Evolutionary conservation across 2,888 invertebrate genomes (phyloP).

Genomic region (Sinopyrophorus schimmeli): DNA sequence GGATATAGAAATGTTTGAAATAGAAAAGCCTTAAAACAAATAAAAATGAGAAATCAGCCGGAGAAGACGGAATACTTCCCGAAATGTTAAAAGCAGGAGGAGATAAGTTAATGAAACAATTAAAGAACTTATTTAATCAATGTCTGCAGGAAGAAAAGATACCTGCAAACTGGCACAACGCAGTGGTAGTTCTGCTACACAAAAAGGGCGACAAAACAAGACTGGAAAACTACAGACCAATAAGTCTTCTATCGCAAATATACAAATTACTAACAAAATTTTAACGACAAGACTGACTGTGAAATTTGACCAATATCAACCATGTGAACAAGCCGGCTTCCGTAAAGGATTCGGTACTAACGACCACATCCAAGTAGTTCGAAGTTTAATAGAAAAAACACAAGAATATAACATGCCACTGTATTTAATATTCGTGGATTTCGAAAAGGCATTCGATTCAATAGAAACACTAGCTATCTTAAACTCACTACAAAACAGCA

Average conservation of each 20-base stretch:
- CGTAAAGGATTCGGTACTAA: background rate
- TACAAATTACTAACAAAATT: constrained; percentile 6
- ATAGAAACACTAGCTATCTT: background rate
- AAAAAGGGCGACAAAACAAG: constrained; percentile 2
- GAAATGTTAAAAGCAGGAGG: constrained; percentile 2
- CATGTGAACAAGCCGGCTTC: constrained; percentile 2
- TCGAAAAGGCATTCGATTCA: background rate
- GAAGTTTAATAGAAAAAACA: background rate
- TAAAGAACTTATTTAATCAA: background rate
- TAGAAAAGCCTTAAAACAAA: too few species aligned
- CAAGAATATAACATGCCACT: background rate
- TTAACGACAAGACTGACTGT: constrained; percentile 1
- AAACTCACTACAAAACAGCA: background rate
- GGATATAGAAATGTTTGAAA: background rate
- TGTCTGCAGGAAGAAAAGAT: background rate
- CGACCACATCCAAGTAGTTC: background rate
- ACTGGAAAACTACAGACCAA: constrained; percentile 5
- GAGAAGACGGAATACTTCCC: background rate
- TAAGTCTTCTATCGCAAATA: constrained; percentile 2
- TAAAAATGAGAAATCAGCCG: background rate
- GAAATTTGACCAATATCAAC: constrained; percentile 5
- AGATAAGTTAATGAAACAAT: background rate
- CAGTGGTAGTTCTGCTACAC: background rate
- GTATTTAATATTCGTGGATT: background rate
- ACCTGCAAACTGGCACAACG: background rate